A percentile compares a stretch with the other conserved stretches of the same genome.
phyloP scores from a whole-genome alignment of 2,113 vertebrate species.

The Bolborhynchus lineola region DNA sequence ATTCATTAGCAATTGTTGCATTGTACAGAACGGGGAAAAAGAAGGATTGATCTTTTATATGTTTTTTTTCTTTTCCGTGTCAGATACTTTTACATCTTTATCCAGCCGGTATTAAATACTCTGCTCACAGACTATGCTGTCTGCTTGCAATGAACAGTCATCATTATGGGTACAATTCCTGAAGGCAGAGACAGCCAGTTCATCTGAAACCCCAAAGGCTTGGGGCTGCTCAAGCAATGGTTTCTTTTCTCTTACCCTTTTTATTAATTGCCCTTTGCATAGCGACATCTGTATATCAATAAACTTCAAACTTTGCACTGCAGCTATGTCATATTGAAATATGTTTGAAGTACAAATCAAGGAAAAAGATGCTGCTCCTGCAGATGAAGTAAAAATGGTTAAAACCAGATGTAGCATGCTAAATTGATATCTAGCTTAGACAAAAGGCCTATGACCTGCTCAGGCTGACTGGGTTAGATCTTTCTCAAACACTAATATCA shows the following conservation, averaged over 20 bases:
- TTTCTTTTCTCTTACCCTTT: neutral
- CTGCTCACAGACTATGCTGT: neutral
- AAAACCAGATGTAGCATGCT: neutral
- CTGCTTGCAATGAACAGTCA: conserved; percentile 31
- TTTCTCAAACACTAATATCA: conserved; percentile 2
- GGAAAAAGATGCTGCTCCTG: neutral
- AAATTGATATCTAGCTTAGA: neutral
- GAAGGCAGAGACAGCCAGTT: neutral
- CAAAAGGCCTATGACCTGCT: conserved; percentile 29
- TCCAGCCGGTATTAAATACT: conserved; percentile 40
- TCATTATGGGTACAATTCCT: conserved; percentile 43
- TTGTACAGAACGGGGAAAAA: conserved; percentile 69
- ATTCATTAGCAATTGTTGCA: conserved; percentile 95
- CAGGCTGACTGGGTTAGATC: neutral
- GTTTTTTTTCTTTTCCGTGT: neutral
- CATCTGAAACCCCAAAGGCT: conserved; percentile 36
- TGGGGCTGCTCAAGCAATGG: neutral
- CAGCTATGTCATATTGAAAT: neutral
- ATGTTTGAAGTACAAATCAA: neutral
- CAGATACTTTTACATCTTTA: conserved; percentile 67
- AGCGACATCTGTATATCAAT: neutral
- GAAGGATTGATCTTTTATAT: conserved; percentile 84
- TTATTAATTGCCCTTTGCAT: neutral
- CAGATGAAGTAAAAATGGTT: conserved; percentile 2
- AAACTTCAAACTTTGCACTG: neutral